A percentile compares a stretch with the other conserved stretches of the same genome.
These are phyloP conservation scores for Tetropium fuscum DNA, from an alignment of 2,888 invertebrate species.

Conservation along the genomic window DNA sequence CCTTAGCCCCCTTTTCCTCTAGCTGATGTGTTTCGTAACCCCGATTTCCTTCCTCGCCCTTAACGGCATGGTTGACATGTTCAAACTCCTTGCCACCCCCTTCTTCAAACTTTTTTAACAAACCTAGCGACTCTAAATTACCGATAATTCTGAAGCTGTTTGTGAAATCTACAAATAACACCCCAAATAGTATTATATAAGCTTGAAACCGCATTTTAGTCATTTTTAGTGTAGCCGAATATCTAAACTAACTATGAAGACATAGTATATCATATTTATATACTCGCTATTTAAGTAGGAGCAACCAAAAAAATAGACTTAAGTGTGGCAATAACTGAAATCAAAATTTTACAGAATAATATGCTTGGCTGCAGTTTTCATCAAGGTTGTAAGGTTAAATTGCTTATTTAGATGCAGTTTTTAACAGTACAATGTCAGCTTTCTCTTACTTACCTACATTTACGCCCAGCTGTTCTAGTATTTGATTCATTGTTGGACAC, in stretches of 20 bases:
- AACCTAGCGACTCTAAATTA: slow-evolving; percentile 9
- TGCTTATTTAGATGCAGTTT: slow-evolving; percentile 11
- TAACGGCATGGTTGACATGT: slow-evolving; percentile 23
- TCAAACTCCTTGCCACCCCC: slow-evolving; percentile 27
- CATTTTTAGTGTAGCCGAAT: not conserved
- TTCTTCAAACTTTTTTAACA: slow-evolving; percentile 12
- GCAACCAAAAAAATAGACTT: slow-evolving; percentile 7
- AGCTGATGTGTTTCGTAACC: slow-evolving; percentile 76
- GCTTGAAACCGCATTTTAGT: slow-evolving; percentile 4
- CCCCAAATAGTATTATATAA: not conserved
- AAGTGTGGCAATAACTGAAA: slow-evolving; percentile 24
- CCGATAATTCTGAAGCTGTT: slow-evolving; percentile 6
- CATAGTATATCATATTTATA: slow-evolving; percentile 7
- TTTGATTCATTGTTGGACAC: slow-evolving; percentile 9
- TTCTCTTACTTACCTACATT: slow-evolving; percentile 15
- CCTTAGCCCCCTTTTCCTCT: slow-evolving; percentile 75
- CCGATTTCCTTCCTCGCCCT: slow-evolving; percentile 77
- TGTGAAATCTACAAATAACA: not conserved
- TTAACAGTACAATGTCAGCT: slow-evolving; percentile 20
- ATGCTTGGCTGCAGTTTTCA: slow-evolving; percentile 16
- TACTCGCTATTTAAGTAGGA: slow-evolving; percentile 15
- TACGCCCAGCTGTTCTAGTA: slow-evolving; percentile 1
- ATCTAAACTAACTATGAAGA: not conserved
- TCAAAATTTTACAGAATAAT: slow-evolving; percentile 15
- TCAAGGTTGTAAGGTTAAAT: slow-evolving; percentile 20